Base-by-base conservation (phyloP, 37 sponge, comb jelly and placozoan species). In the Cliona cf. orientalis region DNA sequence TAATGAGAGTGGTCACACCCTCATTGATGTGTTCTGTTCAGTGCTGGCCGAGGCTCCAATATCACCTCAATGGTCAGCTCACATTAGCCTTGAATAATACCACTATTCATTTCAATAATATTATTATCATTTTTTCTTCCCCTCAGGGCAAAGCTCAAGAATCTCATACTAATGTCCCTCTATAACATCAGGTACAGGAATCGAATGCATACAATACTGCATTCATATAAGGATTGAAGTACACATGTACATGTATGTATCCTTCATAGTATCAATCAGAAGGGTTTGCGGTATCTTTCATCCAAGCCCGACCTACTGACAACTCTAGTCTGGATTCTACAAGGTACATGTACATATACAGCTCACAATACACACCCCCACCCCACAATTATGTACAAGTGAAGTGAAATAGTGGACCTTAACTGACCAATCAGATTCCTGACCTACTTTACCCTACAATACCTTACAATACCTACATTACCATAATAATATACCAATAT, bases 101-200 rank as follows among this genome's bases (percentile, higher is more conserved):
- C 17, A 62, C 17, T 62, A 62, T 28, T 7, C 6, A 61, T 6
- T 61, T 61, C 5, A 23, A 46, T 34, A 5, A 7, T 74, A 46
- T 39, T 86, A 31, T 35, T 19, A 57, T 36, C 49, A 38, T 63
- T 44, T 66, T 58, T 69, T 23, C 60, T 0, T 29, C 33, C 31
- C 45, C 61, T 34, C 29, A 87, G 84, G 34, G 44, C 78, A 36
- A 93, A 87, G 66, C 45, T 93, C 19, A 80, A 63, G 65, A 85
- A 83, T 28, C 66, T 93, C 23, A 25, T 88, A 46, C 75, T 93
- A 11, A 89, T 93, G 89, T 58, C 90, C 26, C 89, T 93, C 31
- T 93, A 93, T 86, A 93, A 93, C 62, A 72, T 93, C 37, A 93
- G 93, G 93, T 92, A 76, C 5, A 41, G n/a, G n/a, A n/a, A n/a